Conservation (phyloP, 2,888 invertebrate genomes). For the Aricia artaxerxes region DNA sequence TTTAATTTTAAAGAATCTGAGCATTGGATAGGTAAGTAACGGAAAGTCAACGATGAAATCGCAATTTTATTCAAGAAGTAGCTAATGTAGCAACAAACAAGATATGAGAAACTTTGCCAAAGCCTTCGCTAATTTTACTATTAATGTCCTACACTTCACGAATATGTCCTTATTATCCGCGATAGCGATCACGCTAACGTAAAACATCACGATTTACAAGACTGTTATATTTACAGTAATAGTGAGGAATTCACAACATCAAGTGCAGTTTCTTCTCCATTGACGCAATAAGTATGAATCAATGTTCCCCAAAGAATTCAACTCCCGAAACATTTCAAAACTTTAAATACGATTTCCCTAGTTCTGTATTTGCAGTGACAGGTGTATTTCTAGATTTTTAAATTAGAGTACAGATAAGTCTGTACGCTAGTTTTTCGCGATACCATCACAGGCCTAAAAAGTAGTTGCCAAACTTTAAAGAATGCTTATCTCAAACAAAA, state of each 20-base stretch:
- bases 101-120: too few species aligned
- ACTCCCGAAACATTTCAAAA: slow-evolving; percentile 14
- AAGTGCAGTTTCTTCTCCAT: neutral
- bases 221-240: slow-evolving; percentile 8
- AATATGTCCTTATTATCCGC: neutral
- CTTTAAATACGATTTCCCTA: neutral
- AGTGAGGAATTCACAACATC: slow-evolving; percentile 21
- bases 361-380: neutral
- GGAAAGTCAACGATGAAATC: neutral
- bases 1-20: slow-evolving; percentile 3
- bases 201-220: neutral
- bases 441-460: neutral
- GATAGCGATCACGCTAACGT: neutral
- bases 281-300: slow-evolving; percentile 22
- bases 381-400: neutral
- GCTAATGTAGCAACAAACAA: too few species aligned
- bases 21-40: neutral
- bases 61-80: neutral
- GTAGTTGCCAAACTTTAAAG: too few species aligned
- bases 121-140: neutral
- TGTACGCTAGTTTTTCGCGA: neutral
- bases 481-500: too few species aligned
- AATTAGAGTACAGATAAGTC: neutral
- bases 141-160: neutral
- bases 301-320: slow-evolving; percentile 23